These are phyloP conservation scores for Valencia hispanica DNA, from an alignment of 2,797 vertebrate species.

Conservation along the genomic window DNA sequence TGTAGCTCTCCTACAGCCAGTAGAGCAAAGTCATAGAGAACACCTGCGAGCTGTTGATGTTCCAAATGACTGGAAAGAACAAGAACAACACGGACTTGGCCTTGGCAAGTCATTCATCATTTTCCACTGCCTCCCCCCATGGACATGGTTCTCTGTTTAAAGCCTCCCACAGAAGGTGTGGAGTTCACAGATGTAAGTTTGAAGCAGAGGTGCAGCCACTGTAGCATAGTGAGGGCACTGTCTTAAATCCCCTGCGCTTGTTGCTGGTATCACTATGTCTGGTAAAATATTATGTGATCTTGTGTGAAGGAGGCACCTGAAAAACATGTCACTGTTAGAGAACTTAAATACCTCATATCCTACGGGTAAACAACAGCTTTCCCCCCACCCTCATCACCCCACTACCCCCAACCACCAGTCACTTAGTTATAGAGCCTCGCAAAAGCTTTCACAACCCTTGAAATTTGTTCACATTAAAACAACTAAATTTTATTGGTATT, in stretches of 20 bases:
- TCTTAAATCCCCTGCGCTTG: conserved; percentile 36
- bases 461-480: not conserved
- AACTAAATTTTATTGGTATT: not conserved
- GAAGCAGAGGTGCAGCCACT: conserved; percentile 47
- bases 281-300: conserved; percentile 45
- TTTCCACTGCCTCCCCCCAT: conserved; percentile 39
- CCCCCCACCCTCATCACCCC: not conserved
- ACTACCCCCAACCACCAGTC: not conserved
- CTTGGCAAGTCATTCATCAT: conserved; percentile 76
- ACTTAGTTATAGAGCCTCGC: conserved; percentile 2
- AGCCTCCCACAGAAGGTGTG: conserved; percentile 58
- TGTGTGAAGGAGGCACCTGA: conserved; percentile 50
- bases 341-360: conserved; percentile 74
- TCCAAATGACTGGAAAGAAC: conserved; percentile 77
- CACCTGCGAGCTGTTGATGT: conserved; percentile 69
- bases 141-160: conserved; percentile 62
- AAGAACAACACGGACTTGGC: conserved; percentile 69
- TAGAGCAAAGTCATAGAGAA: conserved; percentile 74
- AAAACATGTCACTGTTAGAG: conserved; percentile 67
- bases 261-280: conserved; percentile 8
- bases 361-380: conserved; percentile 46
- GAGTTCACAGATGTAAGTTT: conserved; percentile 48
- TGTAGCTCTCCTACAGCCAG: conserved; percentile 52
- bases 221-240: conserved; percentile 29
- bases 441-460: not conserved